Base-by-base conservation (phyloP, 1,140 invertebrate species). In the Meloidogyne hapla region DNA sequence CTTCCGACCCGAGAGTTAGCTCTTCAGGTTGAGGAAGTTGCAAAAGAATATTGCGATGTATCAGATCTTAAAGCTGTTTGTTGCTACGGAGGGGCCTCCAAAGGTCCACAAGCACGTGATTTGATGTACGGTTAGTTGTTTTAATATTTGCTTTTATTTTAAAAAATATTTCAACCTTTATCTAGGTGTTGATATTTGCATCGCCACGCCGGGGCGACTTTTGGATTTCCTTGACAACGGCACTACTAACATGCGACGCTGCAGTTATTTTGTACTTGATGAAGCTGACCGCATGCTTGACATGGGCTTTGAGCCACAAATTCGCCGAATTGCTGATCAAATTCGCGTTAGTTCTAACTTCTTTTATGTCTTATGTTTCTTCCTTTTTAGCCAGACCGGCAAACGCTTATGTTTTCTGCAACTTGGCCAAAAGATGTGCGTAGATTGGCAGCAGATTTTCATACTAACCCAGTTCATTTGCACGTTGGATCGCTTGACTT, bases 261-360 rank as follows among this genome's bases (percentile, higher is more conserved):
- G 93, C 85, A 96, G 94, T 45, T 98, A 95, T 88, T 90, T 99
- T 69, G 96, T 98, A 12, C 88, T 99, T 63, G 96, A 99, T 89
- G 96, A 99, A 89, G 96, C 96, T 82, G 96, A 99, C 89, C 91
- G 96, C 76, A 99, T 99, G 96, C 90, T 98, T 84, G 96, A 98
- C 88, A 98, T 98, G 96, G 96, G 95, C 83, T 98, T 98, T 89
- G 96, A 98, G 88, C 96, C 95, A 21, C 95, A 98, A 89, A 98
- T 98, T 80, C 91, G 95, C 69, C 96, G 96, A 88, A 98, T 98
- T 85, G 91, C 98, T 78, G 93, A 94, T 85, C 94, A 98, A 89
- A 95, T 98, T 87, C 90, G 94, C 83, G 79, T 80, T 40, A 48
- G 64, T 77, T 40, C 18, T 21, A 18, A 33, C n/a, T 26, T 21